Evolutionary conservation across 2,113 vertebrate genomes (phyloP), one percentile per base, ranked within the genome.

Genomic region (Caranx ignobilis): DNA sequence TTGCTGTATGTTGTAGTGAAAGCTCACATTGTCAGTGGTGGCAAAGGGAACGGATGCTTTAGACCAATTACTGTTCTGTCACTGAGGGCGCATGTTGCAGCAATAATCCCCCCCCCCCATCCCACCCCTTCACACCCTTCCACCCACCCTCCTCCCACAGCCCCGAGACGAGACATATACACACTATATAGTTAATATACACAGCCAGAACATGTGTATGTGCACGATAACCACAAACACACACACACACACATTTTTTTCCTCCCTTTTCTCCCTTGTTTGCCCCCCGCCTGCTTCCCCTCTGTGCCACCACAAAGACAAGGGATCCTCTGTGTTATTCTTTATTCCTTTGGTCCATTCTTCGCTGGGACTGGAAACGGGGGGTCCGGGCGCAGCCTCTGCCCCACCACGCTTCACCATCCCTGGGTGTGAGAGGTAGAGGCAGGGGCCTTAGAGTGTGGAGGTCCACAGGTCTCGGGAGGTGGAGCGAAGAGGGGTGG

Each of bases 1-100:
- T 96, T 96, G 96, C 96, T 95, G 95, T 91, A 95, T 96, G 97
- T 96, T 95, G 87, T 96, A 96, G 97, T 96, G 94, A 96, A 94
- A 11, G 71, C 92, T 95, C 93, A 93, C 92, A 93, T 96, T 94
- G 78, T 87, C 95, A 94, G 94, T 96, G 95, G 95, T 95, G 96
- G 95, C 88, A 76, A 87, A 83, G 84, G 91, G 92, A 94, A 1
- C 91, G 94, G 87, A 91, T 91, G 93, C 94, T 87, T 93, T 85
- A 89, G 94, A 93, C 90, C 92, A 93, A 96, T 96, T 97, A 96
- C 95, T 93, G 94, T 43, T 71, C 77, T 71, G 84, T 88, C 83
- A 84, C 59, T 11, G 68, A 77, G 78, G 67, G 66, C 21, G 61
- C 60, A 54, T 78, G 77, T 65, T 69, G 82, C 79, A 72, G 74